These are phyloP conservation scores for Parauchenoglanis punctatus DNA, from an alignment of 2,797 vertebrate genomes.

Conservation along the genomic window DNA sequence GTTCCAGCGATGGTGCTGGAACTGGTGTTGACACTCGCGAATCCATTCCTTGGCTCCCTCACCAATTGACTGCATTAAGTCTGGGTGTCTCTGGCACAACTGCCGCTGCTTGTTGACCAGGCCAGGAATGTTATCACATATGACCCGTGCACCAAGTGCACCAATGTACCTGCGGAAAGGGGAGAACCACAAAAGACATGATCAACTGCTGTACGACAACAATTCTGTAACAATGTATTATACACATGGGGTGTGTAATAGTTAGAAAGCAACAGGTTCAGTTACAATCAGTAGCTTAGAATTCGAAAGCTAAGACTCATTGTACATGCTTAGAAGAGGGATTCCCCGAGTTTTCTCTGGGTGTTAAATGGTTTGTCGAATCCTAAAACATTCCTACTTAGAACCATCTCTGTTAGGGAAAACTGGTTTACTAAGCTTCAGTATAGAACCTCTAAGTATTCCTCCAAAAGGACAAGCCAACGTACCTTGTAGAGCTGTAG, in stretches of 20 bases:
- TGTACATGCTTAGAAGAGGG: not conserved
- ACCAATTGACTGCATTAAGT: conserved; percentile 95
- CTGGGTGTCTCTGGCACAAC: conserved; percentile 93
- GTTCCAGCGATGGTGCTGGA: conserved; percentile 97
- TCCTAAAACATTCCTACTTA: not conserved
- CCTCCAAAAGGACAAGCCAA: not conserved
- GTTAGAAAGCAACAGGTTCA: not conserved
- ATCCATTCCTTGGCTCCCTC: conserved; percentile 97
- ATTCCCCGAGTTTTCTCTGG: not conserved
- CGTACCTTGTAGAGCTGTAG: not conserved
- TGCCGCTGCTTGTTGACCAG: conserved; percentile 96
- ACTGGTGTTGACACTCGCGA: conserved; percentile 95
- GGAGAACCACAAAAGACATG: not conserved
- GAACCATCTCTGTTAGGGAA: not conserved
- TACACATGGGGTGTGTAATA: not conserved
- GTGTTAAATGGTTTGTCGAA: no score
- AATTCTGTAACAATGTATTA: not conserved
- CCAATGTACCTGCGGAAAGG: conserved; percentile 88
- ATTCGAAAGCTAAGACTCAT: not conserved
- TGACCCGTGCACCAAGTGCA: conserved; percentile 91
- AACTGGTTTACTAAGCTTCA: not conserved
- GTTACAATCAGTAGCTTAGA: not conserved
- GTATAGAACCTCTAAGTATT: not conserved
- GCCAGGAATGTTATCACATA: conserved; percentile 96
- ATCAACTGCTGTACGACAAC: not conserved